Percentiles rank a stretch among this genome's conserved stretches.
Conservation (phyloP, 2,797 vertebrate genomes). For the Eleutherodactylus coqui region DNA sequence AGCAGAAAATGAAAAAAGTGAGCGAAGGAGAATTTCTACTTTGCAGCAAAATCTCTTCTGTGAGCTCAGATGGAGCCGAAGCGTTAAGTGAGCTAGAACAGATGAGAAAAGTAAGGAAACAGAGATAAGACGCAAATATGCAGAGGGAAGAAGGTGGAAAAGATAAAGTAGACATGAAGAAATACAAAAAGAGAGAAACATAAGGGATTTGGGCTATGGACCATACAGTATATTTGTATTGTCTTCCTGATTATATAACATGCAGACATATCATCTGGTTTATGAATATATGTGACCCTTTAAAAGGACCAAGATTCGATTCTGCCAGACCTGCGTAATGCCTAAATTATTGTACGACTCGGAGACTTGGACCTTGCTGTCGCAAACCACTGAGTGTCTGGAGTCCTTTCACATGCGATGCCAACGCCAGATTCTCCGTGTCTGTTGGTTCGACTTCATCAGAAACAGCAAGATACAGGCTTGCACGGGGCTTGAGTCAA, state of each 20-base stretch:
- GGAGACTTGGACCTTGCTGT: too few relatives aligned
- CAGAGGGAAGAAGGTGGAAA: not conserved
- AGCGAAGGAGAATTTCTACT: conserved; percentile 2
- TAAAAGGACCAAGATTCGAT: too few relatives aligned
- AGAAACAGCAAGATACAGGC: too few relatives aligned
- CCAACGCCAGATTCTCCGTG: too few relatives aligned
- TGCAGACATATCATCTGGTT: not conserved
- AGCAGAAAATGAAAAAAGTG: not conserved
- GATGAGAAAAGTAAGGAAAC: conserved; percentile 1
- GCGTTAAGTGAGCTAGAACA: not conserved
- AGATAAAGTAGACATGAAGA: not conserved
- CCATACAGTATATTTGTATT: not conserved
- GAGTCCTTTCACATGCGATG: too few relatives aligned
- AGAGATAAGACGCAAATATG: not conserved
- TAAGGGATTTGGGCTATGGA: not conserved
- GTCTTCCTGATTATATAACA: not conserved
- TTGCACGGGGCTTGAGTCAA: too few relatives aligned
- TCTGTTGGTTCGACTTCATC: too few relatives aligned
- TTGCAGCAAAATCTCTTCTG: conserved; percentile 25
- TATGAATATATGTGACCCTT: not conserved
- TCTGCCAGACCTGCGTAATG: too few relatives aligned
- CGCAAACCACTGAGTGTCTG: too few relatives aligned
- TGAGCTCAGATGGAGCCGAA: not conserved
- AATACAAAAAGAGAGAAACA: not conserved
- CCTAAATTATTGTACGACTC: too few relatives aligned